These are phyloP conservation scores for Dinoponera quadriceps DNA, from an alignment of 1,140 invertebrate species.

Conservation along the genomic window DNA sequence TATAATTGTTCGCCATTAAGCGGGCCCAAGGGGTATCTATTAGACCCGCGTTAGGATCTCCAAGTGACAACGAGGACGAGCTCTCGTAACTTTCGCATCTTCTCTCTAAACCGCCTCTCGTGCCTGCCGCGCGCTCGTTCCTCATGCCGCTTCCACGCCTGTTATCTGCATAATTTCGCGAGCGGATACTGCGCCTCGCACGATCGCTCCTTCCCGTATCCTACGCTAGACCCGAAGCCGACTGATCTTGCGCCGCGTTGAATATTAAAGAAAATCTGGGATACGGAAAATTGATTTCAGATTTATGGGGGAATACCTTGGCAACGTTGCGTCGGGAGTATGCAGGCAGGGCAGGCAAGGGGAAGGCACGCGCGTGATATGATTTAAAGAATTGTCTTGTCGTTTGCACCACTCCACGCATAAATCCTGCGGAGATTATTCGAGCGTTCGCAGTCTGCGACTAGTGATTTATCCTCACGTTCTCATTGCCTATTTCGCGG, in stretches of 20 bases:
- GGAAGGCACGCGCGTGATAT: conserved; percentile 1
- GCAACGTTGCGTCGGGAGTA: neutral
- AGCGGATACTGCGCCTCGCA: conserved; percentile 15
- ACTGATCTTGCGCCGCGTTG: neutral
- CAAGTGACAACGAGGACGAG: conserved; percentile 50
- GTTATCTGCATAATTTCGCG: conserved; percentile 68
- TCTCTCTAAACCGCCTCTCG: conserved; percentile 45
- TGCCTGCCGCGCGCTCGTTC: conserved; percentile 38
- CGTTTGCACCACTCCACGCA: conserved; percentile 43
- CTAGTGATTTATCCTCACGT: conserved; percentile 33
- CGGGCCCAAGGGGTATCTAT: conserved; percentile 59
- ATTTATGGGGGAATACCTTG: conserved; percentile 23
- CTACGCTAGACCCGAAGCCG: conserved; percentile 1
- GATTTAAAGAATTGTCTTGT: conserved; percentile 59
- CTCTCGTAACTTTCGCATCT: conserved; percentile 67
- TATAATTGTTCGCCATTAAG: conserved; percentile 77
- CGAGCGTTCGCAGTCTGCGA: neutral
- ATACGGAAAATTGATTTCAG: conserved; percentile 56
- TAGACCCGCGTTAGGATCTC: conserved; percentile 7
- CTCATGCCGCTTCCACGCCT: neutral
- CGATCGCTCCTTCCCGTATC: conserved; percentile 1
- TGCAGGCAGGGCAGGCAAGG: too few relatives aligned
- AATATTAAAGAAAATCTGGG: conserved; percentile 3
- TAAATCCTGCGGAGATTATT: conserved; percentile 49
- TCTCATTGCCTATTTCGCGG: conserved; percentile 4